A percentile compares a stretch with the other conserved stretches of the same genome.
These are phyloP conservation scores for Euwallacea fornicatus DNA, from an alignment of 1,140 invertebrate species.

Conservation along the genomic window DNA sequence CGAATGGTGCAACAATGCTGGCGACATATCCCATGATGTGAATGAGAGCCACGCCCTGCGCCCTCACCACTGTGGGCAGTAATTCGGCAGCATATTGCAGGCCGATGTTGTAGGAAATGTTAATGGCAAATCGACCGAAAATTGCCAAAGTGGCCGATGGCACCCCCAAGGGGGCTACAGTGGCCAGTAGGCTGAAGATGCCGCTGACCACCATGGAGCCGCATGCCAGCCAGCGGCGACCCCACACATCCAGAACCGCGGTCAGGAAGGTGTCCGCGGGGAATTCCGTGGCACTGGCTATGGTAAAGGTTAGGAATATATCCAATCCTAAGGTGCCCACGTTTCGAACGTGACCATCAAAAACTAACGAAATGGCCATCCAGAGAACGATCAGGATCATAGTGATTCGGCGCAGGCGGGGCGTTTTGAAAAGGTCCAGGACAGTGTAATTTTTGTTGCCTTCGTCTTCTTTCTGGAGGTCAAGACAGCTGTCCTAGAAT, in stretches of 20 bases:
- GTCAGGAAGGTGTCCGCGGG: conserved; percentile 83
- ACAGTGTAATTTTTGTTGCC: conserved; percentile 71
- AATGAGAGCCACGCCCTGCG: conserved; percentile 79
- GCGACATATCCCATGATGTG: conserved; percentile 86
- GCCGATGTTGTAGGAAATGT: conserved; percentile 87
- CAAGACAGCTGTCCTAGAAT: conserved; percentile 64
- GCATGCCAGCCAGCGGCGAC: conserved; percentile 80
- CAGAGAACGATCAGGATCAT: conserved; percentile 77
- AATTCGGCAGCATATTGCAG: conserved; percentile 86
- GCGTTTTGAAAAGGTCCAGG: conserved; percentile 74
- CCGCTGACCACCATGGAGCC: conserved; percentile 77
- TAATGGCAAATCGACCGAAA: conserved; percentile 78
- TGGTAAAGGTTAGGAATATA: conserved; percentile 80
- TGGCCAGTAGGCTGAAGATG: conserved; percentile 75
- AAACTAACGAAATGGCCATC: conserved; percentile 84
- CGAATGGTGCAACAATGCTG: conserved; percentile 77
- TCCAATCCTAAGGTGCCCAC: conserved; percentile 76
- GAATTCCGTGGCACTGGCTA: conserved; percentile 78
- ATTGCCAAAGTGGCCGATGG: conserved; percentile 73
- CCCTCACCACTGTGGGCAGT: conserved; percentile 81
- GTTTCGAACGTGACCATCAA: conserved; percentile 84
- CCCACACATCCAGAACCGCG: conserved; percentile 76
- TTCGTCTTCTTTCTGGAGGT: conserved; percentile 67
- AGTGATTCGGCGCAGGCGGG: conserved; percentile 69
- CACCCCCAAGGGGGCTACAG: conserved; percentile 66